Evolutionary conservation across 2,888 invertebrate genomes (phyloP).

Genomic region (Diarsia rubi): DNA sequence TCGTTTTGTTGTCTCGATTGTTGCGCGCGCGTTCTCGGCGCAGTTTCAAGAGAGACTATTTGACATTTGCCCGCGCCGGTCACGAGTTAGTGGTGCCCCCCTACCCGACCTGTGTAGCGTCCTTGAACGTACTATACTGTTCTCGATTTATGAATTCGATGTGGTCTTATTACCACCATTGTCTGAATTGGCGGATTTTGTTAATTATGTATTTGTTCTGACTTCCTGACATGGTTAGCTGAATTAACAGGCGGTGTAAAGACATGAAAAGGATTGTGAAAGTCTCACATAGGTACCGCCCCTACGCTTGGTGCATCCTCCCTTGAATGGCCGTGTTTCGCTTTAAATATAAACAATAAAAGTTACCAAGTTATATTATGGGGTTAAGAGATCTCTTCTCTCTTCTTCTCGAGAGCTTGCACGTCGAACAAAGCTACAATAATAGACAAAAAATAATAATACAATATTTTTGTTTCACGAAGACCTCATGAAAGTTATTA

Average conservation of each 20-base stretch:
- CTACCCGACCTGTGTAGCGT: conserved; percentile 63
- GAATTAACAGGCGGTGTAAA: conserved; percentile 31
- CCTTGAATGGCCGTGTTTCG: not conserved
- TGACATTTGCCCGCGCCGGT: conserved; percentile 67
- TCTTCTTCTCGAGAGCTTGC: no score
- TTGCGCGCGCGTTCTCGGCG: conserved; percentile 65
- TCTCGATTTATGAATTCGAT: conserved; percentile 67
- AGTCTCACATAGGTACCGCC: no score
- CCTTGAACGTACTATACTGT: conserved; percentile 66
- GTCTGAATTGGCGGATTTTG: conserved; percentile 55
- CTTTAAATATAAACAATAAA: not conserved
- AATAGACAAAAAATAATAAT: not conserved
- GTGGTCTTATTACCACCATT: conserved; percentile 58
- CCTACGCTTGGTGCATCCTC: not conserved
- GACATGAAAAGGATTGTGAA: not conserved
- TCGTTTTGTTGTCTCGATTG: conserved; percentile 61
- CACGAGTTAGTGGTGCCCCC: conserved; percentile 67
- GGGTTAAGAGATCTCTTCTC: not conserved
- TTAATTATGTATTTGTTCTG: conserved; percentile 54
- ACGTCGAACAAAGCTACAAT: not conserved
- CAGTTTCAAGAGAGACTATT: conserved; percentile 65
- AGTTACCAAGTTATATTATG: not conserved
- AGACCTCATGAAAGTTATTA: conserved; percentile 10
- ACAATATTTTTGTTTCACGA: not conserved
- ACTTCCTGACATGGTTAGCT: conserved; percentile 41